A percentile compares a stretch with the other conserved stretches of the same genome.
Conservation (phyloP, 2,888 invertebrate species). For the Diabrotica balteata region DNA sequence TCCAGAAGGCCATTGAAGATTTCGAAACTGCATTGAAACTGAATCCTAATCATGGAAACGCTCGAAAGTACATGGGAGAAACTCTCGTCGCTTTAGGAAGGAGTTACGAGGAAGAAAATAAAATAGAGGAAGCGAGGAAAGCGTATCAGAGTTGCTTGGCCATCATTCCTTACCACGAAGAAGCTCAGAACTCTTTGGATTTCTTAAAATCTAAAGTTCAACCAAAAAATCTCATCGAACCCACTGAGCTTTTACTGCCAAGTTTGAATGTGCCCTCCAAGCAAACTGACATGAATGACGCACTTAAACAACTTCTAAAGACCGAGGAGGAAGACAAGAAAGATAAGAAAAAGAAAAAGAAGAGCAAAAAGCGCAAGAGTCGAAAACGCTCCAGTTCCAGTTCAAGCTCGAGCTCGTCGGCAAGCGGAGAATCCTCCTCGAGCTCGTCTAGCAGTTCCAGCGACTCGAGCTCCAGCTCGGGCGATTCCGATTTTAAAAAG, state of each 20-base stretch:
- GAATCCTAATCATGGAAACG: constrained; percentile 91
- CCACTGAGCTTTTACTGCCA: constrained; percentile 68
- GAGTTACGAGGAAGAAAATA: constrained; percentile 87
- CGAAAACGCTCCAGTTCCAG: constrained; percentile 65
- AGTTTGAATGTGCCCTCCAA: constrained; percentile 63
- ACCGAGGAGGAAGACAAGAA: constrained; percentile 66
- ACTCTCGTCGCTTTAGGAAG: constrained; percentile 89
- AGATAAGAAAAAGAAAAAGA: constrained; percentile 71
- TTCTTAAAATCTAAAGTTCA: constrained; percentile 75
- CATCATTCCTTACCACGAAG: constrained; percentile 86
- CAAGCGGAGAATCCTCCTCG: constrained; percentile 68
- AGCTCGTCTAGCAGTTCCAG: constrained; percentile 64
- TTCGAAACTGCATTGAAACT: constrained; percentile 90
- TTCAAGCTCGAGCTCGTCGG: constrained; percentile 59
- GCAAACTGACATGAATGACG: constrained; percentile 69
- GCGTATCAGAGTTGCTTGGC: constrained; percentile 84
- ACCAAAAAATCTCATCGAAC: constrained; percentile 70
- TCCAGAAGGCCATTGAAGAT: constrained; percentile 92
- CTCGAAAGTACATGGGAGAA: constrained; percentile 92
- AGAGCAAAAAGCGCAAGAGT: constrained; percentile 70
- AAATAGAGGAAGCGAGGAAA: constrained; percentile 83
- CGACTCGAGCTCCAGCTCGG: constrained; percentile 71
- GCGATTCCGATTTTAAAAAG: constrained; percentile 66
- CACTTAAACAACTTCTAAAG: constrained; percentile 69
- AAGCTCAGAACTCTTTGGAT: constrained; percentile 84